These are phyloP conservation scores for Mesaphorura yosii DNA, from an alignment of 1,140 invertebrate genomes.

Conservation along the genomic window DNA sequence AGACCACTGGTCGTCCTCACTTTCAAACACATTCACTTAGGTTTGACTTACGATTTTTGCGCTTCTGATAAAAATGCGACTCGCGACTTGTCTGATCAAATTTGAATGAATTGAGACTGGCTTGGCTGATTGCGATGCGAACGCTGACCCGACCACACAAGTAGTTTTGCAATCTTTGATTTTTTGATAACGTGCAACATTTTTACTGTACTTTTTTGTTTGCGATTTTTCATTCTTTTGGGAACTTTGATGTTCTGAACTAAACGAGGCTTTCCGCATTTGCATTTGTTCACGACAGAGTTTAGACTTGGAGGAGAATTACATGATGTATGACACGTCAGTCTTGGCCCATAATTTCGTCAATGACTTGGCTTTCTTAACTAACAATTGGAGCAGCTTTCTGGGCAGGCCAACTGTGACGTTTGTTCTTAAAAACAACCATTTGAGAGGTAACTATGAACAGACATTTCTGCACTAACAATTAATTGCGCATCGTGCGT, in stretches of 20 bases:
- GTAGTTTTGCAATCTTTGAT: too few species aligned
- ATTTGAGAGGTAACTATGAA: constrained; percentile 27
- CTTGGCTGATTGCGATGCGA: too few species aligned
- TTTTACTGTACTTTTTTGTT: too few species aligned
- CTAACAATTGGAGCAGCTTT: constrained; percentile 77
- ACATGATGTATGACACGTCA: constrained; percentile 78
- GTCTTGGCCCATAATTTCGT: constrained; percentile 76
- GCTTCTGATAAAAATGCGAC: too few species aligned
- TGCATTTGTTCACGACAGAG: constrained; percentile 58
- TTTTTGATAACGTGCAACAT: too few species aligned
- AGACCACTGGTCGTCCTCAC: constrained; percentile 79
- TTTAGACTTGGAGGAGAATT: constrained; percentile 85
- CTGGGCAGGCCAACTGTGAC: constrained; percentile 78
- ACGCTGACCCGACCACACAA: too few species aligned
- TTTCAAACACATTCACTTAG: constrained; percentile 80
- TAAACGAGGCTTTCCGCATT: too few species aligned
- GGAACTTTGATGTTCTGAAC: too few species aligned
- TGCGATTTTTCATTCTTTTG: too few species aligned
- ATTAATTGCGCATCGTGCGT: too few species aligned
- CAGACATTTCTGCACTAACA: neutral
- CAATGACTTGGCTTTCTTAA: constrained; percentile 78
- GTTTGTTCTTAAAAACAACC: constrained; percentile 40
- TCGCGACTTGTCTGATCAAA: too few species aligned
- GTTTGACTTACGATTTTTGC: constrained; percentile 40
- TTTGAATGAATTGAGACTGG: too few species aligned